phyloP scores from a whole-genome alignment of 2,113 vertebrate species.

The Gallinago media region DNA sequence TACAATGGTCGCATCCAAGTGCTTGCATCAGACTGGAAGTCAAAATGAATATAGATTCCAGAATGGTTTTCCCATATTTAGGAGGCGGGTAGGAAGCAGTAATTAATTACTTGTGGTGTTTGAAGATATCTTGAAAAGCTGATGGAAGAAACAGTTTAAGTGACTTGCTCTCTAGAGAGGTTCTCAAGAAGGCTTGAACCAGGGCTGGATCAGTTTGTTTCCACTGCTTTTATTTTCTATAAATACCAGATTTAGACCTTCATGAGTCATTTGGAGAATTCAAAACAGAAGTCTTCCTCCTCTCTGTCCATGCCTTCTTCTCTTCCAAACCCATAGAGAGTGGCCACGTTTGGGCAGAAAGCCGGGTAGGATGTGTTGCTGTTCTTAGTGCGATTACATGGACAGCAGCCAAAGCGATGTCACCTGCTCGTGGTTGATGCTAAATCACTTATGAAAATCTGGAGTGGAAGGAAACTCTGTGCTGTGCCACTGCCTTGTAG shows the following conservation, averaged over 20 bases:
- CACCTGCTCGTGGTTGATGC: neutral
- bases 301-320: neutral
- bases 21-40: neutral
- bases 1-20: neutral
- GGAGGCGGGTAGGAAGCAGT: neutral
- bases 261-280: neutral
- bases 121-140: neutral
- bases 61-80: neutral
- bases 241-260: neutral
- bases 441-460: neutral
- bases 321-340: neutral
- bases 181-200: neutral
- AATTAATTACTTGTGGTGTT: neutral
- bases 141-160: neutral
- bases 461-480: neutral
- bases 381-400: neutral
- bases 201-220: neutral
- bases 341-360: neutral
- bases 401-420: neutral
- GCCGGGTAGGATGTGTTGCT: neutral
- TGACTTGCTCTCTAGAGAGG: neutral
- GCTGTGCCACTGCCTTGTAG: rapidly evolving
- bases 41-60: neutral
- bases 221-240: neutral
- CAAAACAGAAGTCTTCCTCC: neutral